Evolutionary conservation across 1,140 invertebrate species (phyloP), one percentile per base, ranked within the genome.

Genomic region (Spodoptera litura): DNA sequence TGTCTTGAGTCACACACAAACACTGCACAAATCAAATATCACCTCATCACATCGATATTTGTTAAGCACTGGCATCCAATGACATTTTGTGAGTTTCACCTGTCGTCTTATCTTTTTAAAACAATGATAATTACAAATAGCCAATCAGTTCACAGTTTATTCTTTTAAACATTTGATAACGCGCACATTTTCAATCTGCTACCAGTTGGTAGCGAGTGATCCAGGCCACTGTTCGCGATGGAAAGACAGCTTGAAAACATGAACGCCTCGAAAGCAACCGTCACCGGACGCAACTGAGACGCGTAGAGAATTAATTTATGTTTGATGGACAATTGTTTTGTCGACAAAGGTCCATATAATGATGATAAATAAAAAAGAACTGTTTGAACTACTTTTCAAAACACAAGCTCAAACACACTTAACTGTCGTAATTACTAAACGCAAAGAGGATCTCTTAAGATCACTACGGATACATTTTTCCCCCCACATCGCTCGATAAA

Each of bases 251-350:
- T 90, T 83, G 84, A 84, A 88, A 89, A 85, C 88, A 88, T 86
- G 84, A 87, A 83, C 87, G 87, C 88, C 87, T 91, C 86, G 89
- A 91, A 93, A 93, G 90, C 92, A 87, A 85, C 86, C 87, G 87
- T 88, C 88, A 88, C 91, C 92, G 92, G 92, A 94, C 90, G 91
- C 89, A 81, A 88, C 80, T 80, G 85, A 85, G 85, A 93, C 92
- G 92, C 89, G 90, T 83, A 82, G 85, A 87, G 93, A 93, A 93
- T 94, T 90, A 93, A 94, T 93, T 91, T 83, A 80, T 83, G 83
- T 88, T 91, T 87, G 87, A 91, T 89, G 87, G 88, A 92, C 93
- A 86, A 91, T 93, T 89, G 91, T 90, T 90, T 86, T 80, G 74
- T 86, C 88, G 70, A 89, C 90, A 87, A 90, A 88, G 91, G 90